These are phyloP conservation scores for Platygyra sinensis DNA, from an alignment of 64 coral and sea anemone species.

Conservation along the genomic window DNA sequence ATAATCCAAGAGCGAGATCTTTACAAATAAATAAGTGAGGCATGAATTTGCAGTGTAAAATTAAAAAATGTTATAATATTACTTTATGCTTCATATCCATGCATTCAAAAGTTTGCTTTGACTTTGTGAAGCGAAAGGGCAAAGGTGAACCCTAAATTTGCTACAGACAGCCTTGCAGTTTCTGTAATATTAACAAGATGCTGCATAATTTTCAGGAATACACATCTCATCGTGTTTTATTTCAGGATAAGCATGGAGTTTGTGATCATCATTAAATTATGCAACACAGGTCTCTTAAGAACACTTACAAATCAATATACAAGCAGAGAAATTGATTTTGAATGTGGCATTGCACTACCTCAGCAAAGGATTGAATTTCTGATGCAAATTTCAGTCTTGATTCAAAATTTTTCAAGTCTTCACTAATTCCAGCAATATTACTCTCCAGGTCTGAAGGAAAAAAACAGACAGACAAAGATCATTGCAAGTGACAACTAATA, in stretches of 20 bases:
- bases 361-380: constrained; percentile 53
- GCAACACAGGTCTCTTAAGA: no score
- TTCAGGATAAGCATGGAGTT: constrained; percentile 44
- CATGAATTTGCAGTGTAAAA: not conserved
- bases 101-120: no score
- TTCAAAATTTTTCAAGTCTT: constrained; percentile 71
- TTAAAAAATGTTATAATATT: no score
- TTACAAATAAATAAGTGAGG: not conserved
- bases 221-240: not conserved
- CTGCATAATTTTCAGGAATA: constrained; percentile 32
- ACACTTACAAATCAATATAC: no score
- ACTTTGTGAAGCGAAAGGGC: no score
- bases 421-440: constrained; percentile 73
- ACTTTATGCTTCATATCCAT: no score
- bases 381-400: constrained; percentile 65
- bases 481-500: no score
- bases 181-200: not conserved
- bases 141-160: no score
- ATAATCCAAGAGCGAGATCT: no score
- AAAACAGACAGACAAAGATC: not conserved
- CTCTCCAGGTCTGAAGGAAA: constrained; percentile 56
- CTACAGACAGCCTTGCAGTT: not conserved
- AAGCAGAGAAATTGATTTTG: not conserved
- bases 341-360: constrained; percentile 40
- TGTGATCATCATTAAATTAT: constrained; percentile 34